Base-by-base conservation (phyloP, 1,140 invertebrate genomes). In the Macrocentrus cingulum region DNA sequence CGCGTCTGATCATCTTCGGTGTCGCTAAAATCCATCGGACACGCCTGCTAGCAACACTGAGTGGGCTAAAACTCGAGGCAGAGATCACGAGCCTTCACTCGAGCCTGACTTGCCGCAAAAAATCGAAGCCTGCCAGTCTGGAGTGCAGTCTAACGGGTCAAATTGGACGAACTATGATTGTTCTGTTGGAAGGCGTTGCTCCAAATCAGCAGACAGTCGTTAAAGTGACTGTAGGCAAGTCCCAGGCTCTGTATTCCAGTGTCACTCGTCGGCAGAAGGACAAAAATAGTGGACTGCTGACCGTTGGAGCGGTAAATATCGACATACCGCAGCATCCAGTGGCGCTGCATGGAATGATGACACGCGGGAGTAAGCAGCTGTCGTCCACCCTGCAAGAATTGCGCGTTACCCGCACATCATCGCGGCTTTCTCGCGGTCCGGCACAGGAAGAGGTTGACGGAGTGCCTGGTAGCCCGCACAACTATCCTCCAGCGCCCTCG, bases 281-380 rank as follows among this genome's bases (percentile, higher is more conserved):
- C 66, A 90, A 90, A 68, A 95, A 95, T 69, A 93, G 91, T 20
- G 92, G 90, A 7, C 80, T 97, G 45, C 72, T 95, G 0, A 93
- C 91, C 3, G 85, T 98, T 42, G 95, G 95, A 0, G 87, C 90
- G 25, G 90, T 98, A 0, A 88, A 92, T 63, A 88, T 98, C 46
- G 93, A 97, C 74, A 95, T 98, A 69, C 96, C 96, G 1, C 95
- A 98, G 72, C 95, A 98, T 82, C 95, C 96, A 0, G 93, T 97
- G 0, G 94, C 92, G 22, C 80, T 98, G 50, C 96, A 98, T 74
- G 94, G 94, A 45, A 97, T 98, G 92, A 95, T 98, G 87, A 95
- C 95, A 0, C 83, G 95, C 64, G 92, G 94, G 37, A 94, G 92
- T 52, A 91, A 94, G 66, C 92, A 97, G 70, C 81, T 98, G 2